These are phyloP conservation scores for Tigriopus californicus DNA, from an alignment of 2,888 invertebrate genomes.

Conservation along the genomic window DNA sequence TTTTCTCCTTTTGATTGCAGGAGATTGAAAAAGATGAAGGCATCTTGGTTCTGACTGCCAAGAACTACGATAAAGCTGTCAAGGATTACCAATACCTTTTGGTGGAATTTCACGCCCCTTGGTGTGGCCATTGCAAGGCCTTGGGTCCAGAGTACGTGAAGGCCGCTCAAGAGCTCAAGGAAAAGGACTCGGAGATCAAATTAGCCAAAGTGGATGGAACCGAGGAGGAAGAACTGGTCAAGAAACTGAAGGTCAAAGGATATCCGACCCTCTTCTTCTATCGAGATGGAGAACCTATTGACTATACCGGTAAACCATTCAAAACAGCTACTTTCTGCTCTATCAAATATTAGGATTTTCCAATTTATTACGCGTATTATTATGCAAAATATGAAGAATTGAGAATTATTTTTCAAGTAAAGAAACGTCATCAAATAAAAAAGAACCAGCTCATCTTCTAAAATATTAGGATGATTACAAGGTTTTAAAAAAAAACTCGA, in stretches of 20 bases:
- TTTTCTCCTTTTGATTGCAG: constrained; percentile 6
- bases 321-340: too few species aligned
- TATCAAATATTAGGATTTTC: too few species aligned
- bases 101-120: constrained; percentile 98
- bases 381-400: too few species aligned
- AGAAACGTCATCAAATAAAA: too few species aligned
- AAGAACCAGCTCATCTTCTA: too few species aligned
- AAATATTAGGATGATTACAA: too few species aligned
- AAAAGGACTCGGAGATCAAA: constrained; percentile 61
- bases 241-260: constrained; percentile 66
- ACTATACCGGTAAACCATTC: constrained; percentile 44
- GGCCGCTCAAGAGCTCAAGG: constrained; percentile 64
- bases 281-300: constrained; percentile 54
- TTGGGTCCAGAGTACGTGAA: constrained; percentile 86
- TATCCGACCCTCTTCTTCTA: constrained; percentile 97
- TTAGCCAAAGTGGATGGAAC: constrained; percentile 94
- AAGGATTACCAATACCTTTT: constrained; percentile 74
- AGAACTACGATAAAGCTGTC: constrained; percentile 74
- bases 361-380: too few species aligned
- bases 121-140: constrained; percentile 68
- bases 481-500: too few species aligned
- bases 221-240: constrained; percentile 67
- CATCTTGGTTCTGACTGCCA: constrained; percentile 67
- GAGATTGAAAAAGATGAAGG: constrained; percentile 61
- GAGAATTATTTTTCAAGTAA: too few species aligned